A percentile compares a stretch with the other conserved stretches of the same genome.
These are phyloP conservation scores for Erebia palarica DNA, from an alignment of 2,888 invertebrate genomes.

Conservation along the genomic window DNA sequence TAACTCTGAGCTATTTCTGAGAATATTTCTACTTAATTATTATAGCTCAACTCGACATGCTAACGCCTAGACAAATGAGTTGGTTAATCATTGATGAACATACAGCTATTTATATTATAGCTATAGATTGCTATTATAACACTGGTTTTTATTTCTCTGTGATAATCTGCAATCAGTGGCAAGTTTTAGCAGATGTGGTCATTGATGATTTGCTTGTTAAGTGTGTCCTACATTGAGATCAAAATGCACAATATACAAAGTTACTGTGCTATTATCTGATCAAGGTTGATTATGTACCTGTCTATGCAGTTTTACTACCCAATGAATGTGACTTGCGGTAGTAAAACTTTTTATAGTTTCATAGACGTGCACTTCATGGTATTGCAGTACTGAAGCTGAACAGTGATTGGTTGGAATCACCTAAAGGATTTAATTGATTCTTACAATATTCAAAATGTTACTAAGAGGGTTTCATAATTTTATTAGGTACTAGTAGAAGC, in stretches of 20 bases:
- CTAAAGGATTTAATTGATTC: not conserved
- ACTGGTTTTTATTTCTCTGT: no score
- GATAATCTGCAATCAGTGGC: no score
- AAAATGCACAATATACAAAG: not conserved
- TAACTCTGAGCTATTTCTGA: no score
- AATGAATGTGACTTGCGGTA: not conserved
- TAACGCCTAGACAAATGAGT: not conserved
- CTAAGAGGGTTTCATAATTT: no score
- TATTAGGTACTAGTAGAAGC: no score
- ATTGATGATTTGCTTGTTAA: no score
- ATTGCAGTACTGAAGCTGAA: not conserved
- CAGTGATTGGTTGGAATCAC: not conserved
- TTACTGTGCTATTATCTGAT: not conserved
- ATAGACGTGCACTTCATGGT: not conserved
- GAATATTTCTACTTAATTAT: no score
- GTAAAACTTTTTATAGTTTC: slow-evolving; percentile 1
- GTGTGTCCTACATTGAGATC: no score
- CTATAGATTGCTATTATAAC: no score
- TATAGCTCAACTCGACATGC: not conserved
- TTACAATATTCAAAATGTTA: not conserved
- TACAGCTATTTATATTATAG: no score
- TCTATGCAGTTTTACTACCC: not conserved
- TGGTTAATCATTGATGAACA: no score
- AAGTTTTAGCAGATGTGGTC: no score
- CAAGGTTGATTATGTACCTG: not conserved